These are phyloP conservation scores for Ctenochaetus hawaiiensis DNA, from an alignment of 2,797 vertebrate genomes.

Conservation along the genomic window DNA sequence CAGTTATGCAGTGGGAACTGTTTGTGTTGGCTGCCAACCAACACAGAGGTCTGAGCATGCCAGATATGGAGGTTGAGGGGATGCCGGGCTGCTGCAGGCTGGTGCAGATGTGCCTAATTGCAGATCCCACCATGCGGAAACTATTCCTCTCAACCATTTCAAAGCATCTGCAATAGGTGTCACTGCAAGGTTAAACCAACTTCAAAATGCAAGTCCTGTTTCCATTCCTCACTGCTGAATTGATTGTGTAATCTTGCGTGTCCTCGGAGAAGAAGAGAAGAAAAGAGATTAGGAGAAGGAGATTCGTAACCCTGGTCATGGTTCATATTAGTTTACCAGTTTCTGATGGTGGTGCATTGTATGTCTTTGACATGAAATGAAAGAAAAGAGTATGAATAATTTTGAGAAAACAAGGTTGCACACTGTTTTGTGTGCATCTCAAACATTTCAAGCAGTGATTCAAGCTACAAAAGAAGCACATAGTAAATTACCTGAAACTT, in stretches of 20 bases:
- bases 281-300: slow-evolving; percentile 26
- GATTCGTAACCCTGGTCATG: slow-evolving; percentile 40
- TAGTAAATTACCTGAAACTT: slow-evolving; percentile 11
- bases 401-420: slow-evolving; percentile 6
- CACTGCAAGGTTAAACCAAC: slow-evolving; percentile 82
- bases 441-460: slow-evolving; percentile 29
- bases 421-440: slow-evolving; percentile 25
- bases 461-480: neutral
- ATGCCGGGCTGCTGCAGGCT: slow-evolving; percentile 44
- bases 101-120: slow-evolving; percentile 83
- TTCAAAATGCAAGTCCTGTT: slow-evolving; percentile 71
- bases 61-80: slow-evolving; percentile 51
- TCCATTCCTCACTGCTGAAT: slow-evolving; percentile 58
- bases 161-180: slow-evolving; percentile 83
- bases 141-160: slow-evolving; percentile 80
- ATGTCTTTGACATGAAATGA: slow-evolving; percentile 48
- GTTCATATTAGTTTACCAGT: slow-evolving; percentile 43
- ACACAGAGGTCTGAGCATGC: slow-evolving; percentile 47
- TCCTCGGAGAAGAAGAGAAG: slow-evolving; percentile 18
- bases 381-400: slow-evolving; percentile 21
- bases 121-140: slow-evolving; percentile 82
- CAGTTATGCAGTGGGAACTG: slow-evolving; percentile 71
- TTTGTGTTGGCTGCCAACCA: slow-evolving; percentile 81
- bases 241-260: slow-evolving; percentile 41
- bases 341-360: slow-evolving; percentile 27